These are phyloP conservation scores for Lanistes nyassanus DNA, from an alignment of 1,140 invertebrate genomes.

Conservation along the genomic window DNA sequence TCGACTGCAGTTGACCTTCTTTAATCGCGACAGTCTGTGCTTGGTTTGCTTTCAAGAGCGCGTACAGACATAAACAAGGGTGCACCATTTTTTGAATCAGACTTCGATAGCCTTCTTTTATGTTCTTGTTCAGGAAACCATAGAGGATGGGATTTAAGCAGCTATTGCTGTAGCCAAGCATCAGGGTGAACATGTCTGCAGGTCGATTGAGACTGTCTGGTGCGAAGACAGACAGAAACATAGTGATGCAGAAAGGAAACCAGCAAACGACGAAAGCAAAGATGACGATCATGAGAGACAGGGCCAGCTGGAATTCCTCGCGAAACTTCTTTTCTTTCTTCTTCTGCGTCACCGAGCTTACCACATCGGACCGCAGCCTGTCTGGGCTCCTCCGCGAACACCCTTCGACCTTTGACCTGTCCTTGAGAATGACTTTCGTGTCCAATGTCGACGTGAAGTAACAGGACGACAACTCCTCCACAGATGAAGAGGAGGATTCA, in stretches of 20 bases:
- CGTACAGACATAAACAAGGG: too few species aligned
- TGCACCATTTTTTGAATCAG: slow-evolving; percentile 24
- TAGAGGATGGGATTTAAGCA: slow-evolving; percentile 59
- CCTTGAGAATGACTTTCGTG: neutral
- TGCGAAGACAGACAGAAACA: slow-evolving; percentile 52
- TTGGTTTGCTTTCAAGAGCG: too few species aligned
- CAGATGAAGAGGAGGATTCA: too few species aligned
- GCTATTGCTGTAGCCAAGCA: slow-evolving; percentile 59
- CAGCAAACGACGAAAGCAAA: slow-evolving; percentile 54
- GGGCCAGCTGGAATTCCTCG: slow-evolving; percentile 51
- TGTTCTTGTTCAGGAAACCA: slow-evolving; percentile 53
- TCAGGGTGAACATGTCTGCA: slow-evolving; percentile 53
- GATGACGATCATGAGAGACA: slow-evolving; percentile 48
- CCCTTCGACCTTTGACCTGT: neutral
- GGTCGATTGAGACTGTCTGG: slow-evolving; percentile 24
- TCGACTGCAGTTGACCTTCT: too few species aligned
- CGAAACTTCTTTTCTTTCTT: slow-evolving; percentile 21
- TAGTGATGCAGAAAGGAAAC: slow-evolving; percentile 60
- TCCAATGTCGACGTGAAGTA: neutral
- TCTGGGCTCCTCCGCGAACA: neutral
- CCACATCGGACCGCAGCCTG: neutral
- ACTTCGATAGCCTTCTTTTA: slow-evolving; percentile 45
- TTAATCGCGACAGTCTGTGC: too few species aligned
- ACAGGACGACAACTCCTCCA: too few species aligned
- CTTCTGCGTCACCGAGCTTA: neutral